Evolutionary conservation across 2,888 invertebrate species (phyloP).

Genomic region (Spialia ferax): DNA sequence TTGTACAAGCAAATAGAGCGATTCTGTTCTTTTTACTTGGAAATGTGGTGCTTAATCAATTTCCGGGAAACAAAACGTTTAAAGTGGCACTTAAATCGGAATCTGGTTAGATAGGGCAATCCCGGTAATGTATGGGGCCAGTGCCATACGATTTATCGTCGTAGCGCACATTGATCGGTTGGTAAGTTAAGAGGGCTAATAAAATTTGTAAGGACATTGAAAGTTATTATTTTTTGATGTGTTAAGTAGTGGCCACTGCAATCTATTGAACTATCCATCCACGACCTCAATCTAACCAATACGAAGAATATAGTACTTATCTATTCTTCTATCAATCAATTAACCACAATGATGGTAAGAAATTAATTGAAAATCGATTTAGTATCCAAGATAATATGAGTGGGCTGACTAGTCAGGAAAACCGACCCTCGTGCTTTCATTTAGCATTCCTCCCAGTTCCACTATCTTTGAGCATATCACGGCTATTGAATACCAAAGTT

Average conservation of each 20-base stretch:
- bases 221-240: background rate
- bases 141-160: conserved; percentile 68
- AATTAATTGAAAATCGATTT: background rate
- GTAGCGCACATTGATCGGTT: conserved; percentile 47
- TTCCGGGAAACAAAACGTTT: conserved; percentile 69
- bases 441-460: conserved; percentile 26
- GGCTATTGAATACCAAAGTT: conserved; percentile 11
- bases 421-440: conserved; percentile 1
- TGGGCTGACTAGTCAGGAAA: background rate
- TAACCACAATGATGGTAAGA: too few relatives aligned
- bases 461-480: conserved; percentile 11
- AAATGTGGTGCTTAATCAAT: conserved; percentile 66
- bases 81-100: conserved; percentile 71
- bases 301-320: too few relatives aligned
- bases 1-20: conserved; percentile 19
- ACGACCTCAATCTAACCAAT: too few relatives aligned
- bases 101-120: conserved; percentile 77
- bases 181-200: conserved; percentile 43
- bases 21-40: conserved; percentile 24
- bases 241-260: background rate
- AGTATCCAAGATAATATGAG: conserved; percentile 2
- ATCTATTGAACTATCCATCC: too few relatives aligned
- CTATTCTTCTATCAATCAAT: too few relatives aligned
- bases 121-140: conserved; percentile 70
- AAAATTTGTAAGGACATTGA: conserved; percentile 31